phyloP scores from a whole-genome alignment of 2,888 invertebrate genomes.

The Anthophora plumipes region DNA sequence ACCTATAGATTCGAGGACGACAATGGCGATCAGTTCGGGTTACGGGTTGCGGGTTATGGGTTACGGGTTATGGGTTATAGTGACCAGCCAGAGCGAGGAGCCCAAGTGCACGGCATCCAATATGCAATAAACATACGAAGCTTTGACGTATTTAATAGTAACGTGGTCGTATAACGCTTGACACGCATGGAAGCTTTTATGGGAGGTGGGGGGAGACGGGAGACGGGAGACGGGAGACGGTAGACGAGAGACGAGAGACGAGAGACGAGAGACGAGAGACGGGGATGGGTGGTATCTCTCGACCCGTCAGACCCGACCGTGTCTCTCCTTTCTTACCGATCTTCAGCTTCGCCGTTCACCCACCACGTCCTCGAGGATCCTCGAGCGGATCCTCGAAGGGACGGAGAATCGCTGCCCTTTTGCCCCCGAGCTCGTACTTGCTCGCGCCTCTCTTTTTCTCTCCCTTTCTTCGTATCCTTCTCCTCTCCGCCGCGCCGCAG shows the following conservation, averaged over 20 bases:
- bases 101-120: slow-evolving; percentile 80
- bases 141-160: slow-evolving; percentile 84
- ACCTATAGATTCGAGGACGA: slow-evolving; percentile 39
- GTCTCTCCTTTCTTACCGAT: slow-evolving; percentile 68
- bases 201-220: slow-evolving; percentile 76
- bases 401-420: slow-evolving; percentile 75
- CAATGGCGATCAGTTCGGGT: slow-evolving; percentile 70
- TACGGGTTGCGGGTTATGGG: slow-evolving; percentile 68
- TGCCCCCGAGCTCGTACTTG: slow-evolving; percentile 32
- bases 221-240: too few species aligned
- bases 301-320: slow-evolving; percentile 66
- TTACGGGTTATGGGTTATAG: slow-evolving; percentile 57
- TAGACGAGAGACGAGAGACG: too few species aligned
- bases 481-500: slow-evolving; percentile 59
- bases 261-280: too few species aligned
- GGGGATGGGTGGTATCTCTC: slow-evolving; percentile 74
- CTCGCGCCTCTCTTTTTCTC: slow-evolving; percentile 42
- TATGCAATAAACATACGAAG: slow-evolving; percentile 84
- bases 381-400: slow-evolving; percentile 28
- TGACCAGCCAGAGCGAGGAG: slow-evolving; percentile 57
- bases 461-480: slow-evolving; percentile 36
- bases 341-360: slow-evolving; percentile 19
- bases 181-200: slow-evolving; percentile 83
- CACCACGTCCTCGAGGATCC: slow-evolving; percentile 27
- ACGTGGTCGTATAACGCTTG: slow-evolving; percentile 84